phyloP scores from a whole-genome alignment of 2,797 vertebrate genomes.

The Enteromius unitaeniatus region DNA sequence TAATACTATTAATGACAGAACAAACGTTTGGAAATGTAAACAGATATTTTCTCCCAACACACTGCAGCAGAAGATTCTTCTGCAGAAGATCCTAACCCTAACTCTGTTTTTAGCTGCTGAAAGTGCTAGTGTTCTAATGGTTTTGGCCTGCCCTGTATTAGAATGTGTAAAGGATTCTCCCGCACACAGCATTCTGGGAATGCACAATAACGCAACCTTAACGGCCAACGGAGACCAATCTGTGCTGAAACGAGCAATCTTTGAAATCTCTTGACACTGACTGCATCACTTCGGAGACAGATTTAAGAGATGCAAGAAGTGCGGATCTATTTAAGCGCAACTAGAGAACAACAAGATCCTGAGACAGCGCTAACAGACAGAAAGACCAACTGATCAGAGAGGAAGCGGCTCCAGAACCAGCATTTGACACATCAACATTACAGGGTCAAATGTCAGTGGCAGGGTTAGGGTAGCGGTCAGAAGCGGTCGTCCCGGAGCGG shows the following conservation, averaged over 20 bases:
- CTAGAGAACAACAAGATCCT: constrained; percentile 55
- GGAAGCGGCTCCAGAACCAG: background rate
- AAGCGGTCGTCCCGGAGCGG: constrained; percentile 78
- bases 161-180: constrained; percentile 61
- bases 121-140: no score
- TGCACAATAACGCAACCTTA: constrained; percentile 17
- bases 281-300: background rate
- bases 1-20: no score
- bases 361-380: constrained; percentile 43
- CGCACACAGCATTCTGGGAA: constrained; percentile 67
- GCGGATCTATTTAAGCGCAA: background rate
- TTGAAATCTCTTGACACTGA: background rate
- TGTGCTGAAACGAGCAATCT: background rate
- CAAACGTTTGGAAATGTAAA: no score
- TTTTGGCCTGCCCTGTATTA: constrained; percentile 9
- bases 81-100: no score
- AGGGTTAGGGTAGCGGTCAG: constrained; percentile 56
- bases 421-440: background rate
- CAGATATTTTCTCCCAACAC: no score
- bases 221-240: background rate
- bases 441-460: no score
- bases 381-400: background rate
- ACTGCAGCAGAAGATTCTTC: no score
- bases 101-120: no score
- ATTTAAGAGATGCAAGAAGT: background rate